Evolutionary conservation across 1,140 invertebrate species (phyloP).

Genomic region (Thrips palmi): DNA sequence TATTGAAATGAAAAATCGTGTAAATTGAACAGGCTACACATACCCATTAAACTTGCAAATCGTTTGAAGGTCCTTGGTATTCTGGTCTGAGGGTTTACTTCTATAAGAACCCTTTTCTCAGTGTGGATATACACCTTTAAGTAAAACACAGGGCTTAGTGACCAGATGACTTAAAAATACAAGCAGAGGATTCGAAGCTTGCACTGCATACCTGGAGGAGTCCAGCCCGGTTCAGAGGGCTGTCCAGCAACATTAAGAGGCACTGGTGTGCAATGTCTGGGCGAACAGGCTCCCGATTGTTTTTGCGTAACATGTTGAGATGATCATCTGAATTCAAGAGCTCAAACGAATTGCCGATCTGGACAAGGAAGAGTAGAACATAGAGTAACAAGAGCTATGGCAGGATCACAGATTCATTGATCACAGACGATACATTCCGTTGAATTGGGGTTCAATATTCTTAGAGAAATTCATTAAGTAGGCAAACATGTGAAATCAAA

Average conservation of each 20-base stretch:
- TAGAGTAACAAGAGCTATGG: too few species aligned
- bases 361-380: conserved; percentile 16
- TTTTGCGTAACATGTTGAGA: conserved; percentile 59
- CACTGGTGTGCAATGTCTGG: conserved; percentile 95
- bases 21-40: conserved; percentile 13
- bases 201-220: conserved; percentile 37
- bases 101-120: conserved; percentile 91
- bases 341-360: conserved; percentile 78
- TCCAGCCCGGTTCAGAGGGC: conserved; percentile 82
- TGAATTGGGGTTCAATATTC: background rate
- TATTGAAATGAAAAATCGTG: conserved; percentile 1
- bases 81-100: conserved; percentile 95
- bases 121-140: conserved; percentile 79
- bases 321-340: conserved; percentile 91
- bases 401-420: too few species aligned
- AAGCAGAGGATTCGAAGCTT: background rate
- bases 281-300: conserved; percentile 65
- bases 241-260: conserved; percentile 89
- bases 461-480: background rate
- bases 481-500: too few species aligned
- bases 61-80: conserved; percentile 96
- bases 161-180: background rate
- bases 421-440: too few species aligned
- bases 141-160: conserved; percentile 2
- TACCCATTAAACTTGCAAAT: conserved; percentile 96